phyloP scores from a whole-genome alignment of 2,113 vertebrate genomes.

The Centrocercus urophasianus region DNA sequence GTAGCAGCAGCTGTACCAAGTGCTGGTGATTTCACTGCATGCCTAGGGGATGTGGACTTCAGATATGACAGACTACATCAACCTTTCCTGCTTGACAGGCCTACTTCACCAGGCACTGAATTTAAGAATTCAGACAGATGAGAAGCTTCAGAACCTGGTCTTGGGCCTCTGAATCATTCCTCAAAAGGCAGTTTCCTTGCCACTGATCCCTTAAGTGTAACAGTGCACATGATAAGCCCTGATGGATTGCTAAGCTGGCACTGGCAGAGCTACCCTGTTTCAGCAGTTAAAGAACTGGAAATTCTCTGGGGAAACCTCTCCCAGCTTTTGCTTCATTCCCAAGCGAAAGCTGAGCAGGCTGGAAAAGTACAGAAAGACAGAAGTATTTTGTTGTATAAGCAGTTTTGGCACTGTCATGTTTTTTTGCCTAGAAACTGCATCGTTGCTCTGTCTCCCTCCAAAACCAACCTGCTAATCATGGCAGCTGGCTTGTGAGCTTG shows the following conservation, averaged over 20 bases:
- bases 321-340: slow-evolving; percentile 6
- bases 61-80: neutral
- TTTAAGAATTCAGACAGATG: neutral
- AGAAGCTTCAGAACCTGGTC: neutral
- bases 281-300: neutral
- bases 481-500: neutral
- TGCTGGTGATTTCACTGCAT: neutral
- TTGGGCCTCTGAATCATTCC: neutral
- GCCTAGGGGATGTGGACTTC: neutral
- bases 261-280: neutral
- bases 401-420: slow-evolving; percentile 8
- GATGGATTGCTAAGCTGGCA: neutral
- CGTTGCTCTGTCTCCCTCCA: slow-evolving; percentile 8
- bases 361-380: neutral
- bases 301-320: neutral
- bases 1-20: neutral
- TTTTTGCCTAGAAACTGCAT: slow-evolving; percentile 16
- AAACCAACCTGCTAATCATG: slow-evolving; percentile 24
- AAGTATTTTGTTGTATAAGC: neutral
- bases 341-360: slow-evolving; percentile 43
- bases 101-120: neutral
- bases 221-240: neutral
- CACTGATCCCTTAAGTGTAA: neutral
- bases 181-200: neutral
- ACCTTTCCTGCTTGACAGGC: neutral